A percentile compares a stretch with the other conserved stretches of the same genome.
These are phyloP conservation scores for human (Homo sapiens) DNA, from an alignment of 2,113 vertebrate species.

Conservation along the genomic window DNA sequence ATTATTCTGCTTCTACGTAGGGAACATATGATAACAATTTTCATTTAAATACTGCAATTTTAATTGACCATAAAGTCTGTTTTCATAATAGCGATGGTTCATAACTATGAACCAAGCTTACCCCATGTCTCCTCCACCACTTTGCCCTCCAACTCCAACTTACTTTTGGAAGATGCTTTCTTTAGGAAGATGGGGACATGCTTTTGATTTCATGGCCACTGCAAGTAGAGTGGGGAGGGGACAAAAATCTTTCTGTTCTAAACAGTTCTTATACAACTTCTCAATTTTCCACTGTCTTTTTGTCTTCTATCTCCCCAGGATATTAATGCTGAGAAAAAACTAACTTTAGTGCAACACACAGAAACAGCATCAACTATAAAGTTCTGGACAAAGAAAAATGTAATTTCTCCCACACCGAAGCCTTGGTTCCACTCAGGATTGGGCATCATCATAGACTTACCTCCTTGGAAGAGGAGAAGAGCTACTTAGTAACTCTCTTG, in stretches of 20 bases:
- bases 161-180: not conserved
- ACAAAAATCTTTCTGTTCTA: not conserved
- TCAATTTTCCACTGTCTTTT: not conserved
- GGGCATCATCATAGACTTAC: not conserved
- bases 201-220: not conserved
- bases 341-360: not conserved
- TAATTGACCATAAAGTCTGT: not conserved
- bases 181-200: not conserved
- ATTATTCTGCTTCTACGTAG: slow-evolving; percentile 10
- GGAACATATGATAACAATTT: not conserved
- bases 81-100: not conserved
- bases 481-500: not conserved
- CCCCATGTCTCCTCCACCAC: not conserved
- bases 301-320: not conserved
- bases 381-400: not conserved
- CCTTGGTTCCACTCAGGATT: not conserved
- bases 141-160: not conserved
- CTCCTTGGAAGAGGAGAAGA: not conserved
- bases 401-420: not conserved
- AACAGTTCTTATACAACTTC: not conserved
- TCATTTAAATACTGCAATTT: not conserved
- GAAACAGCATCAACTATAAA: not conserved
- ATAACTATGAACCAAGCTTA: not conserved
- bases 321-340: not conserved
- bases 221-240: not conserved